Conservation (phyloP, 2,797 vertebrate genomes). For the Crenuchus spilurus region DNA sequence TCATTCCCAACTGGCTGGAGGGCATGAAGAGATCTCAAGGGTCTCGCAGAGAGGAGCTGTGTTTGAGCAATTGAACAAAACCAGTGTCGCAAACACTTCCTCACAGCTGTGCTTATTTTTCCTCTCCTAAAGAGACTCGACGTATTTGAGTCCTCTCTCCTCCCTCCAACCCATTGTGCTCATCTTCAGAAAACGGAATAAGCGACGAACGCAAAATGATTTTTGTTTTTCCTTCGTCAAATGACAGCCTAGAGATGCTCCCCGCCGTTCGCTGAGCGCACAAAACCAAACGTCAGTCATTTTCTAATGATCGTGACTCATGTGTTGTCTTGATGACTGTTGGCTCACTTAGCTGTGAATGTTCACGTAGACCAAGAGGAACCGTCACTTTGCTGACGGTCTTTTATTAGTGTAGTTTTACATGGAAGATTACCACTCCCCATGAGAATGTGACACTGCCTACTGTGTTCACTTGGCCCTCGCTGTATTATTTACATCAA, state of each 20-base stretch:
- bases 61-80: slow-evolving; percentile 58
- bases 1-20: slow-evolving; percentile 59
- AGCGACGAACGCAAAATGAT: slow-evolving; percentile 8
- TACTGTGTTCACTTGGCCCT: slow-evolving; percentile 38
- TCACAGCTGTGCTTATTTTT: slow-evolving; percentile 60
- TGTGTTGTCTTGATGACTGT: background rate
- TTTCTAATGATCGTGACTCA: slow-evolving; percentile 37
- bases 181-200: slow-evolving; percentile 46
- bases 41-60: slow-evolving; percentile 57
- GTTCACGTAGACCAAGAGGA: background rate
- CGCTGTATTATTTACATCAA: slow-evolving; percentile 46
- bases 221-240: slow-evolving; percentile 25
- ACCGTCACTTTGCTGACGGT: slow-evolving; percentile 21
- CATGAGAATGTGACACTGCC: slow-evolving; percentile 2
- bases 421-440: slow-evolving; percentile 39
- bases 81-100: slow-evolving; percentile 51
- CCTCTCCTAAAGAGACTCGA: slow-evolving; percentile 48
- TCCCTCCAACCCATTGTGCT: slow-evolving; percentile 17
- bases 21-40: slow-evolving; percentile 58
- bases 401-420: slow-evolving; percentile 47
- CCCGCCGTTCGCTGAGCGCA: slow-evolving; percentile 16
- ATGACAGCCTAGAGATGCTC: slow-evolving; percentile 32
- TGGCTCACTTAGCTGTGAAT: slow-evolving; percentile 19
- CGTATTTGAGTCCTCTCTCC: slow-evolving; percentile 25
- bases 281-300: slow-evolving; percentile 33